Percentiles rank a stretch among this genome's conserved stretches.
Evolutionary conservation across 2,888 invertebrate genomes (phyloP).

Genomic region (Platycheirus albimanus): DNA sequence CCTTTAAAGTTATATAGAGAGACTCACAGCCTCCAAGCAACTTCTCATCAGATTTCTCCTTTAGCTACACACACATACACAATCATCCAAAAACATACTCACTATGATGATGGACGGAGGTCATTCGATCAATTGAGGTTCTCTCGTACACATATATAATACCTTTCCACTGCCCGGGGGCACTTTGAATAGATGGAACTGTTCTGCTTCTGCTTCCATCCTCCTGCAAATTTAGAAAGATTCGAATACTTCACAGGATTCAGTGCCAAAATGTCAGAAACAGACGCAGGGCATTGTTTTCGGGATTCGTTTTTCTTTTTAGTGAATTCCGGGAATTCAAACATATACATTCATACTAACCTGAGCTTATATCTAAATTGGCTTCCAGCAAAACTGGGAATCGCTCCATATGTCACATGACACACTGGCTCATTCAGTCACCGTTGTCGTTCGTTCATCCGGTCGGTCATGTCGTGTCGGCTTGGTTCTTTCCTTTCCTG

Average conservation of each 20-base stretch:
- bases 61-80: background rate
- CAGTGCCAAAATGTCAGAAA: slow-evolving; percentile 48
- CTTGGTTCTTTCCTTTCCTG: slow-evolving; percentile 26
- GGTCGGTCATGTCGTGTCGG: slow-evolving; percentile 13
- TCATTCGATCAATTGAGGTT: slow-evolving; percentile 48
- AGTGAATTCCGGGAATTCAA: slow-evolving; percentile 14
- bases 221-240: slow-evolving; percentile 27
- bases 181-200: slow-evolving; percentile 13
- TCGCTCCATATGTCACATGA: slow-evolving; percentile 67
- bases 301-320: slow-evolving; percentile 23
- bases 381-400: slow-evolving; percentile 51
- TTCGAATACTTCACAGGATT: slow-evolving; percentile 50
- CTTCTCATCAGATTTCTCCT: background rate
- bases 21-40: background rate
- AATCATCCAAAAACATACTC: background rate
- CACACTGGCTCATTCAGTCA: slow-evolving; percentile 63
- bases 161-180: slow-evolving; percentile 3
- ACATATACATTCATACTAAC: background rate
- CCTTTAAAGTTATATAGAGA: background rate
- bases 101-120: slow-evolving; percentile 36
- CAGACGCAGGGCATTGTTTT: slow-evolving; percentile 64
- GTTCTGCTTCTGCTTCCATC: slow-evolving; percentile 9
- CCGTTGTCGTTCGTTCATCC: slow-evolving; percentile 27
- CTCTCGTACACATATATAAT: slow-evolving; percentile 12
- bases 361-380: slow-evolving; percentile 20